Percentiles rank a stretch among this genome's conserved stretches.
phyloP scores from a whole-genome alignment of 2,888 invertebrate genomes.

The Xestia c-nigrum region DNA sequence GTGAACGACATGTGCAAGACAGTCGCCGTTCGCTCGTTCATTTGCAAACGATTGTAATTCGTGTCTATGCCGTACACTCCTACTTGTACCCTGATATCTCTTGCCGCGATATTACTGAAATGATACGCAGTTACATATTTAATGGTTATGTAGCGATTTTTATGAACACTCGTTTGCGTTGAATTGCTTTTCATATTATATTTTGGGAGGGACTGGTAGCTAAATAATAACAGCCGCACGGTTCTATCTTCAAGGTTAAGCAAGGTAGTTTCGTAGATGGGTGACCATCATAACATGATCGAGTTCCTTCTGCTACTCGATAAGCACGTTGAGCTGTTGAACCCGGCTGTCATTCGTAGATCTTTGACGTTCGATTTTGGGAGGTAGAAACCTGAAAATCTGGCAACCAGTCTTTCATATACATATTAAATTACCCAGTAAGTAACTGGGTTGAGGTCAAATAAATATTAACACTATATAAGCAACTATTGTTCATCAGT shows the following conservation, averaged over 20 bases:
- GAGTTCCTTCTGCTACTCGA: not conserved
- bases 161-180: conserved; percentile 51
- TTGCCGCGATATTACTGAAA: conserved; percentile 59
- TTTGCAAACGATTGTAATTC: conserved; percentile 87
- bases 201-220: conserved; percentile 1
- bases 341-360: not conserved
- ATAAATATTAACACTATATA: not conserved
- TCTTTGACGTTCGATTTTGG: not conserved
- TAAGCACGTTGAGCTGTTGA: not conserved
- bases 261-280: not conserved
- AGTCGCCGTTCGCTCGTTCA: conserved; percentile 82
- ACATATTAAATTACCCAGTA: not conserved
- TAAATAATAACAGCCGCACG: not conserved
- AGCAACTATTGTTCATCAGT: no score
- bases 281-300: not conserved
- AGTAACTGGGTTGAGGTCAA: not conserved
- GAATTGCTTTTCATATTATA: conserved; percentile 47
- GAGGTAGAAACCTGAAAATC: not conserved
- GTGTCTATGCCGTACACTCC: conserved; percentile 62
- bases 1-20: conserved; percentile 84
- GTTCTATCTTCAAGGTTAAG: not conserved
- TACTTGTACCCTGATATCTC: conserved; percentile 42
- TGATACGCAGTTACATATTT: conserved; percentile 59
- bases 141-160: conserved; percentile 55
- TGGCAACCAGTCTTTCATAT: not conserved